Evolutionary conservation across 1,140 invertebrate genomes (phyloP).

Genomic region (Pantala flavescens): DNA sequence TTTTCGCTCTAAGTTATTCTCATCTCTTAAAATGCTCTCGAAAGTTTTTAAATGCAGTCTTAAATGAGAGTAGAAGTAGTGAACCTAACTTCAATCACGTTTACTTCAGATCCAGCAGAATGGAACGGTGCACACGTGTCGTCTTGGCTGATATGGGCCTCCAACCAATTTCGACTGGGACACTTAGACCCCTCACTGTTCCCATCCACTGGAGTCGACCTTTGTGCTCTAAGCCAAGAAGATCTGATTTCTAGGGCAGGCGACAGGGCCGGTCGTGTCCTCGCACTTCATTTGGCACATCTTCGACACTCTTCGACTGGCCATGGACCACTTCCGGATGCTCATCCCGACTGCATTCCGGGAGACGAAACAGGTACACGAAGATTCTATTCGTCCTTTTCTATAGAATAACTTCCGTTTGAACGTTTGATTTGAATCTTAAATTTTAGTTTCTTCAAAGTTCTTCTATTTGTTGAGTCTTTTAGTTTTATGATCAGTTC

Average conservation of each 20-base stretch:
- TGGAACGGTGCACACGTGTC: constrained; percentile 49
- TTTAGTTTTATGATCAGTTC: no score
- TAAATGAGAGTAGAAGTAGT: no score
- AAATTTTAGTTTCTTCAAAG: no score
- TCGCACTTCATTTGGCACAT: constrained; percentile 40
- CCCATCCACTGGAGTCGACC: constrained; percentile 44
- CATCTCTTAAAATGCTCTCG: no score
- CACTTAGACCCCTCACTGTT: constrained; percentile 42
- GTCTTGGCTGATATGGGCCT: constrained; percentile 54
- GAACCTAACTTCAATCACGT: no score
- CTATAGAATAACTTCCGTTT: no score
- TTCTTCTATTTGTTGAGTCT: no score
- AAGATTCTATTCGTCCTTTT: no score
- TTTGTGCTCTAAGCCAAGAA: constrained; percentile 39
- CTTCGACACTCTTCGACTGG: constrained; percentile 38
- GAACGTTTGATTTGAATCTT: no score
- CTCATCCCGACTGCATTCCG: not conserved
- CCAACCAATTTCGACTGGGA: constrained; percentile 45
- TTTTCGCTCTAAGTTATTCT: no score
- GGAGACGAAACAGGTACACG: not conserved
- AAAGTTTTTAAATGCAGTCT: no score
- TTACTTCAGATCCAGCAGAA: constrained; percentile 44
- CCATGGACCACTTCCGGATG: constrained; percentile 8
- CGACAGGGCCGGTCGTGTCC: constrained; percentile 35
- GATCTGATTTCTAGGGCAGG: constrained; percentile 27